These are phyloP conservation scores for Lordiphosa fenestrarum DNA, from an alignment of 2,888 invertebrate genomes.

Conservation along the genomic window DNA sequence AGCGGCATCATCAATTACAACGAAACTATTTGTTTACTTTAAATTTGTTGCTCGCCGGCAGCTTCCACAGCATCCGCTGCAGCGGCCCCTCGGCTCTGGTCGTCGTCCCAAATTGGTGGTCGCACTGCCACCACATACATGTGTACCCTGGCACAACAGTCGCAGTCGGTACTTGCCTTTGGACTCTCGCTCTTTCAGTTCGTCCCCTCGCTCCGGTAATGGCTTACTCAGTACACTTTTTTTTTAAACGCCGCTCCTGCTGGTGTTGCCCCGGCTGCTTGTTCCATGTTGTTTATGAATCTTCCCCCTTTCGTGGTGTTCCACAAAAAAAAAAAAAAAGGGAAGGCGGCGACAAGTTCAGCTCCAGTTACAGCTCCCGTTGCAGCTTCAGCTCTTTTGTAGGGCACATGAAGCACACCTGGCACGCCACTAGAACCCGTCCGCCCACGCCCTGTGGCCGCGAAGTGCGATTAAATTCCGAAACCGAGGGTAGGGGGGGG, in stretches of 20 bases:
- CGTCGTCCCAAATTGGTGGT: slow-evolving; percentile 5
- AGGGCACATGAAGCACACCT: slow-evolving; percentile 3
- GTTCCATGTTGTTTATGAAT: slow-evolving; percentile 21
- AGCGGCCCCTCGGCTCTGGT: not conserved
- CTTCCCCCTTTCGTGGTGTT: slow-evolving; percentile 4
- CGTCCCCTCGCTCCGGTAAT: slow-evolving; percentile 5
- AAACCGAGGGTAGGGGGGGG: no score
- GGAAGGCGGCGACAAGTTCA: slow-evolving; percentile 11
- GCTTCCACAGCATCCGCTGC: slow-evolving; percentile 8
- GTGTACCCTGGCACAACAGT: slow-evolving; percentile 12
- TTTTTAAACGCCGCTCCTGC: slow-evolving; percentile 11
- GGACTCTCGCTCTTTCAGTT: not conserved
- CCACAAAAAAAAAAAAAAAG: slow-evolving; percentile 4
- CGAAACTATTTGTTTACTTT: slow-evolving; percentile 26
- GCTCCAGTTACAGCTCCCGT: not conserved
- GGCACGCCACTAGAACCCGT: not conserved
- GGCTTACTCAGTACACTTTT: slow-evolving; percentile 22
- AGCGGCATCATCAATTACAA: slow-evolving; percentile 26
- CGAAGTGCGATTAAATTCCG: no score
- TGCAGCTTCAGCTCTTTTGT: slow-evolving; percentile 1
- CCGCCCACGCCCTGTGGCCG: no score
- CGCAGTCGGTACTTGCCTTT: slow-evolving; percentile 4
- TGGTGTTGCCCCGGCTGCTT: slow-evolving; percentile 2
- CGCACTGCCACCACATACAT: slow-evolving; percentile 13
- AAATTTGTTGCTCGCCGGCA: slow-evolving; percentile 17